Percentiles rank a stretch among this genome's conserved stretches.
These are phyloP conservation scores for Pachyramphus minor DNA, from an alignment of 2,113 vertebrate genomes.

Conservation along the genomic window DNA sequence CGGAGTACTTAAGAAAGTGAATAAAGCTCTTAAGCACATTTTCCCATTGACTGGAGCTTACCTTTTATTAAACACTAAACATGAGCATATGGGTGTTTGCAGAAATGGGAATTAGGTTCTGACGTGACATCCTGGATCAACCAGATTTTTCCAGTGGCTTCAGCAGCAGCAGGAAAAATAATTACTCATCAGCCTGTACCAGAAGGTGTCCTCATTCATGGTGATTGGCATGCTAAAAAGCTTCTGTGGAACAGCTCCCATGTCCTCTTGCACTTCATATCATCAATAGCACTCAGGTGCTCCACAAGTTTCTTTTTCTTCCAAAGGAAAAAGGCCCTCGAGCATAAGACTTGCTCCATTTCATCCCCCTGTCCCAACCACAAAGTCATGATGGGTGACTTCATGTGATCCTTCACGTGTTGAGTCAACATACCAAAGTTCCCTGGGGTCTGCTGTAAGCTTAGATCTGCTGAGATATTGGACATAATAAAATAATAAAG, in stretches of 20 bases:
- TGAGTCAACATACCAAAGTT: background rate
- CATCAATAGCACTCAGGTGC: background rate
- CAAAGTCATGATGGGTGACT: background rate
- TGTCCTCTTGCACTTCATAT: background rate
- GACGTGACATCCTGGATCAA: constrained; percentile 34
- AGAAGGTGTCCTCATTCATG: background rate
- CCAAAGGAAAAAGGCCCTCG: background rate
- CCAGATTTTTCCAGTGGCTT: constrained; percentile 41
- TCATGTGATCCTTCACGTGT: background rate
- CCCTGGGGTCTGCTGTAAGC: background rate
- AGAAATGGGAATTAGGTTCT: constrained; percentile 26
- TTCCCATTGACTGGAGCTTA: constrained; percentile 48
- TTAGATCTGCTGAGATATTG: background rate
- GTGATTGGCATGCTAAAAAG: background rate
- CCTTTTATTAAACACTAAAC: constrained; percentile 17
- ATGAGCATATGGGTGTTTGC: background rate
- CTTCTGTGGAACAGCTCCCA: background rate
- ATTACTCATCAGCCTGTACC: background rate
- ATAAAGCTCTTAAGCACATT: constrained; percentile 56
- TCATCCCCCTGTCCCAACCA: rapidly evolving
- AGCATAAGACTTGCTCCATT: background rate
- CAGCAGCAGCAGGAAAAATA: constrained; percentile 3
- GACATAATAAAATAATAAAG: background rate
- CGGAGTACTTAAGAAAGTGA: constrained; percentile 8
- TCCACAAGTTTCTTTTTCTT: background rate